phyloP scores from a whole-genome alignment of 2,113 vertebrate species.

The Rissa tridactyla region DNA sequence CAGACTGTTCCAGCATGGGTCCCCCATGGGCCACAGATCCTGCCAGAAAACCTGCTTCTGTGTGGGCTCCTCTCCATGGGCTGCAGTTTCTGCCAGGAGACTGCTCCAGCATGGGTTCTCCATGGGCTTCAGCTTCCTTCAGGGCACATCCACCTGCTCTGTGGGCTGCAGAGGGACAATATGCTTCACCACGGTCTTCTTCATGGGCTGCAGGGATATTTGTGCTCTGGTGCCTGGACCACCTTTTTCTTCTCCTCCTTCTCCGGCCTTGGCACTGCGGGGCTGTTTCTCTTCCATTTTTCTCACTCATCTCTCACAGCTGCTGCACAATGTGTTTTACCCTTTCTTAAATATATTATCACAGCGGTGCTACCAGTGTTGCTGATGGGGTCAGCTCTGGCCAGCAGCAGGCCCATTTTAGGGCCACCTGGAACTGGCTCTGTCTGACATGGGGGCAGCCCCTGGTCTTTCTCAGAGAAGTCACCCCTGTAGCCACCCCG shows the following conservation, averaged over 20 bases:
- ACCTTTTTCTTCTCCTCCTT: neutral
- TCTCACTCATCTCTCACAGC: neutral
- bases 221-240: neutral
- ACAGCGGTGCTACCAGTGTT: neutral
- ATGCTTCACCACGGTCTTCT: neutral
- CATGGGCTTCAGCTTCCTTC: neutral
- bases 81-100: neutral
- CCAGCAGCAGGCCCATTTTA: neutral
- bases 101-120: neutral
- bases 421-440: neutral
- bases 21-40: neutral
- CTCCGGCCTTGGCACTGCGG: neutral
- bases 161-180: neutral
- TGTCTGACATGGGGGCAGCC: rapidly evolving
- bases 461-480: neutral
- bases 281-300: neutral
- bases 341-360: neutral
- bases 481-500: neutral
- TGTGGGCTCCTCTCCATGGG: neutral
- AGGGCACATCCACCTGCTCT: neutral
- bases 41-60: neutral
- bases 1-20: rapidly evolving
- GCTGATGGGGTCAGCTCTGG: neutral
- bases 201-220: neutral
- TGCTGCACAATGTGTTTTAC: neutral